Percentiles rank a stretch among this genome's conserved stretches.
phyloP scores from a whole-genome alignment of 2,113 vertebrate genomes.

The Acrocephalus kingi region DNA sequence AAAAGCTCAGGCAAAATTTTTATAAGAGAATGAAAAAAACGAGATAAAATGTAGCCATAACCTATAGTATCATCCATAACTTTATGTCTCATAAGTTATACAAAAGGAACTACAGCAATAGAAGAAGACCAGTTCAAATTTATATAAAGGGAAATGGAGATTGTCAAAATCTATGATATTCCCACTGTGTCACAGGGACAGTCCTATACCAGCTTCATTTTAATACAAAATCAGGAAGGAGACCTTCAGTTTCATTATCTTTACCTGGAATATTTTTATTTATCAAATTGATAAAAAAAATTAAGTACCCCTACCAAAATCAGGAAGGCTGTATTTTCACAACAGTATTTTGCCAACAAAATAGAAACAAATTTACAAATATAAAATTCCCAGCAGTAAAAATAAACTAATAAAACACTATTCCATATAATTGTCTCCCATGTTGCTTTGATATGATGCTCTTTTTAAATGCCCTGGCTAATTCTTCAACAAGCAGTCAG shows the following conservation, averaged over 20 bases:
- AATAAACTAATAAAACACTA: not conserved
- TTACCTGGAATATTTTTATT: not conserved
- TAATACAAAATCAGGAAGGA: not conserved
- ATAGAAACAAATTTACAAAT: not conserved
- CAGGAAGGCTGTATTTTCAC: not conserved
- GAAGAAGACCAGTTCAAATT: not conserved
- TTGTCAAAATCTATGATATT: not conserved
- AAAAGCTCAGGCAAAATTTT: not conserved
- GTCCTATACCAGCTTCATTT: not conserved
- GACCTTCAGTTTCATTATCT: not conserved
- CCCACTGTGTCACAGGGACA: not conserved
- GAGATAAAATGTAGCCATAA: not conserved
- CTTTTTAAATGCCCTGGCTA: not conserved
- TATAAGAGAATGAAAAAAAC: not conserved
- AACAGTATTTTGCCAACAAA: not conserved
- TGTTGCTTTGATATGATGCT: not conserved
- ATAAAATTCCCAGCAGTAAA: not conserved
- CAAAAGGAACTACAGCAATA: not conserved
- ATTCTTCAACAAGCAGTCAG: not conserved
- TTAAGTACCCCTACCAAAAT: not conserved
- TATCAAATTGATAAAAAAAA: not conserved
- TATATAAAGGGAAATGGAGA: not conserved
- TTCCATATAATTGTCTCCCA: not conserved
- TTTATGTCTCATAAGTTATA: not conserved
- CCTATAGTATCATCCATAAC: not conserved